Conservation (phyloP, 2,113 vertebrate species). For the Notiomystis cincta region DNA sequence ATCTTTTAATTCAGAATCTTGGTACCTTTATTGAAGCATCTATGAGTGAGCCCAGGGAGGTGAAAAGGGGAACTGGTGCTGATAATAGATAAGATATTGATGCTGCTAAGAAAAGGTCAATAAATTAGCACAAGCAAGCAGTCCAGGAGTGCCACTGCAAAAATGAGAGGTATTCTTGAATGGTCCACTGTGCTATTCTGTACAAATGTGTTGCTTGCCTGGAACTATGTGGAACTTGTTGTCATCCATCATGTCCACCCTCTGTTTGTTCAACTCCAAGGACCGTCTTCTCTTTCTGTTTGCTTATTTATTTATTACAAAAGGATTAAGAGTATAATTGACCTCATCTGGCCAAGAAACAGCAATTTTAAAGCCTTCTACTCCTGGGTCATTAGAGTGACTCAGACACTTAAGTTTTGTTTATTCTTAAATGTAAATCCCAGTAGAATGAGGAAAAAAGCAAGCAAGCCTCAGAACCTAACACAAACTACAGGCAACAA, state of each 20-base stretch:
- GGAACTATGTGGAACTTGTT: not conserved
- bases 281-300: not conserved
- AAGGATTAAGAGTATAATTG: not conserved
- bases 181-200: not conserved
- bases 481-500: conserved; percentile 2
- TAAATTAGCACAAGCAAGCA: not conserved
- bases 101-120: not conserved
- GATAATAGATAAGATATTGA: not conserved
- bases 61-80: not conserved
- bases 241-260: not conserved
- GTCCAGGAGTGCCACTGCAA: not conserved
- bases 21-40: not conserved
- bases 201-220: not conserved
- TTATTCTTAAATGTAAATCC: not conserved
- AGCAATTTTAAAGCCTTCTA: not conserved
- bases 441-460: not conserved
- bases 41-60: not conserved
- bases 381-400: not conserved
- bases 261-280: not conserved
- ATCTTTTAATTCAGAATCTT: not conserved
- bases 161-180: not conserved
- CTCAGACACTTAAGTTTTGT: not conserved
- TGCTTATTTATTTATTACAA: not conserved
- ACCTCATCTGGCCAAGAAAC: not conserved
- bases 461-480: not conserved